Base-by-base conservation (phyloP, 2,113 vertebrate genomes). In the Corythaeola cristata region DNA sequence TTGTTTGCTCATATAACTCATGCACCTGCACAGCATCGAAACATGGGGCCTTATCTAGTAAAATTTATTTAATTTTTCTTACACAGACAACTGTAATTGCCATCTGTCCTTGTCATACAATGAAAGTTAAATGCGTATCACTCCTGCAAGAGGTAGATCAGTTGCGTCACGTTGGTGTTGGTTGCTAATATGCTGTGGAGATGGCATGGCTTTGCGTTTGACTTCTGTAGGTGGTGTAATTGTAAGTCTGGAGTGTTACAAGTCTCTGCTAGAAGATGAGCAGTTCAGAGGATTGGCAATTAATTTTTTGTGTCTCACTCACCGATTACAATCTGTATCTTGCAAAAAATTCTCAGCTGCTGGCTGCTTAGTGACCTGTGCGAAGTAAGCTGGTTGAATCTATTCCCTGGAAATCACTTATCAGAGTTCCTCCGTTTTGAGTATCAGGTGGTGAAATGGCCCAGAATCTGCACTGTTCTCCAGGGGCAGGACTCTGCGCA, bases 401-500 rank as follows among this genome's bases (percentile, higher is more conserved):
- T 50, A 5, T 18, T 58, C 55, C 64, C 33, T 55, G 60, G 45
- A 89, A 85, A 44, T 3, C 18, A 20, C 33, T 41, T 39, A 18
- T 0, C 52, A 69, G 72, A 39, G 17, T 78, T 83, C 5, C 6
- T 8, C 5, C 49, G 33, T 23, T 47, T 88, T 33, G 12, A 47
- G 26, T 82, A 21, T 47, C n/a, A 24, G 24, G 9, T 49, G 37
- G 27, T 60, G 24, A 39, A 62, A 69, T 2, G 5, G 37, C 67
- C 67, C 52, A n/a, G 47, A 41, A 35, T 6, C 14, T 35, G 26
- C 64, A 28, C 18, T n/a, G 22, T 17, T 81, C 15, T 78, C 8
- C 24, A 30, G 14, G 2, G 22, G 3, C 28, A 49, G 3, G 18
- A 26, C 49, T 83, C 32, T 32, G 22, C 16, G 6, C 0, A 0